phyloP scores from a whole-genome alignment of 2,113 vertebrate species.

The Ranitomeya imitator region DNA sequence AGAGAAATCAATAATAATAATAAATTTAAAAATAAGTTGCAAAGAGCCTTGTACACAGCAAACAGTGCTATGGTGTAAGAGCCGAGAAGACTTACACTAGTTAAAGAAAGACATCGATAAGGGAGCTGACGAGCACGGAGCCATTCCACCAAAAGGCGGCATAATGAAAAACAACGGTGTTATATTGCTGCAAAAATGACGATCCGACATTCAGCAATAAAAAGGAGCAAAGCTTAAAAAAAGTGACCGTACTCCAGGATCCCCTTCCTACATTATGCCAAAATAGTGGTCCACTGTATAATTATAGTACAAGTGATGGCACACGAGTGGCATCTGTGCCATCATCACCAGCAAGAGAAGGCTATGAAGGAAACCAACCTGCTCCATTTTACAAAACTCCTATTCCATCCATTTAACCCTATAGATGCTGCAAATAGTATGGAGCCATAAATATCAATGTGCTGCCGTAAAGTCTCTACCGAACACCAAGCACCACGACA shows the following conservation, averaged over 20 bases:
- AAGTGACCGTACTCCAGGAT: not conserved
- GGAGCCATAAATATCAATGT: too few species aligned
- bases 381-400: too few species aligned
- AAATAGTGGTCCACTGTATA: too few species aligned
- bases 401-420: too few species aligned
- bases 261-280: not conserved
- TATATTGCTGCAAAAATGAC: not conserved
- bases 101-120: constrained; percentile 37
- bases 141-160: not conserved
- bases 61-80: not conserved
- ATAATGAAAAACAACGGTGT: not conserved
- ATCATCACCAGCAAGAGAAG: too few species aligned
- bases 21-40: constrained; percentile 42
- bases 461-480: too few species aligned
- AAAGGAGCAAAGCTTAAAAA: not conserved
- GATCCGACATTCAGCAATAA: not conserved
- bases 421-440: too few species aligned
- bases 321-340: too few species aligned
- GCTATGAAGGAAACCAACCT: too few species aligned
- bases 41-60: constrained; percentile 20
- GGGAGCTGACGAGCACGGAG: constrained; percentile 8
- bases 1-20: constrained; percentile 55
- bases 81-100: not conserved
- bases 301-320: too few species aligned
- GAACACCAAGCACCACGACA: too few species aligned